Evolutionary conservation across 2,797 vertebrate species (phyloP), one percentile per base, ranked within the genome.

Genomic region (Rhodeus uyekii): DNA sequence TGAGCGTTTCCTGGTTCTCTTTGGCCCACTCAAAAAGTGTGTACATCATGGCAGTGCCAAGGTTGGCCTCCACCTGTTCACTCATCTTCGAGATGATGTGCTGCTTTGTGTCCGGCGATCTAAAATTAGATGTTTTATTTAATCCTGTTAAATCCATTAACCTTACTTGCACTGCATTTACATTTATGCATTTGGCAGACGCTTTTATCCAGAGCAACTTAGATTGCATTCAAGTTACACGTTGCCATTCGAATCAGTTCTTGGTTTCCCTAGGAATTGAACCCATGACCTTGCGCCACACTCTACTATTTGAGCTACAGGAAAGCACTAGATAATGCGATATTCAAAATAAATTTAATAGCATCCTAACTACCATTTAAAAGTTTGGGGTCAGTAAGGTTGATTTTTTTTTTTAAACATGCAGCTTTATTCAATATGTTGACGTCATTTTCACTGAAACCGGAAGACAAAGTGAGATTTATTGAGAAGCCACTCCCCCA

Each of bases 21-120:
- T 99, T 99, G 87, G 97, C 97, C 88, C 97, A 99, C 88, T 99
- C 98, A 87, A 98, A 99, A 86, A 99, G 89, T 0, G 97, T 99
- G 87, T 98, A 99, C 83, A 96, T 98, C 98, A 99, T 99, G 2
- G 98, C 96, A 0, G 96, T 96, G 74, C 98, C 98, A 34, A 99
- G 95, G 88, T 97, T 97, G 0, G 91, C 93, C 87, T 97, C 96
- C 74, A 96, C 97, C 84, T 99, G 96, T 86, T 97, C 95, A 85
- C 95, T 95, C 86, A 99, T 89, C 88, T 95, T 96, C 1, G 92
- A 93, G 84, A 96, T 83, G 84, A 99, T 97, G 83, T 90, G 90
- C 91, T 93, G 93, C 86, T 99, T 99, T 16, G 96, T 93, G 36
- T 94, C 91, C 36, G 93, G 36, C 64, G 92, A 90, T 85, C 95